Percentiles rank a stretch among this genome's conserved stretches.
These are phyloP conservation scores for Caenorhabditis macrosperma DNA, from an alignment of 2,888 invertebrate species.

Conservation along the genomic window DNA sequence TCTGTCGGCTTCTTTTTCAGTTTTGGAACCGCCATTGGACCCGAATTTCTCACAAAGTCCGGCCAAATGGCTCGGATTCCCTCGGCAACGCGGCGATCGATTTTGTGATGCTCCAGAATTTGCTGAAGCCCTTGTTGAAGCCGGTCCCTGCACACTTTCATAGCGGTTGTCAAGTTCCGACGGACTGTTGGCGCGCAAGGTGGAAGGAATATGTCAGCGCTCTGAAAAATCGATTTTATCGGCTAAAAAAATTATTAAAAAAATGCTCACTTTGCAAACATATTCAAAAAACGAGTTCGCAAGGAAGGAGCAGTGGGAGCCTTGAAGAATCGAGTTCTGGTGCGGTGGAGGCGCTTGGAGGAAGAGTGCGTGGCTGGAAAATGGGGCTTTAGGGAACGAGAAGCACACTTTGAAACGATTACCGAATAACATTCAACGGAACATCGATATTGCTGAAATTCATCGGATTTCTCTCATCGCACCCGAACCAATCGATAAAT, in stretches of 20 bases:
- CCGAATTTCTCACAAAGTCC: slow-evolving; percentile 58
- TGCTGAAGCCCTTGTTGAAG: slow-evolving; percentile 17
- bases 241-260: background rate
- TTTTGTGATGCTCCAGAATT: slow-evolving; percentile 62
- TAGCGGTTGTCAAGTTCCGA: slow-evolving; percentile 44
- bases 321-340: slow-evolving; percentile 33
- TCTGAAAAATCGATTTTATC: slow-evolving; percentile 2
- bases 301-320: slow-evolving; percentile 30
- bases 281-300: slow-evolving; percentile 64
- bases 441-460: slow-evolving; percentile 31
- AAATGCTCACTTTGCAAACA: slow-evolving; percentile 40
- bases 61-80: slow-evolving; percentile 58
- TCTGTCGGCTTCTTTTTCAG: background rate
- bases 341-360: slow-evolving; percentile 32
- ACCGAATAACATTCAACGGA: slow-evolving; percentile 43
- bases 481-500: slow-evolving; percentile 91
- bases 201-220: slow-evolving; percentile 30
- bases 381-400: no score
- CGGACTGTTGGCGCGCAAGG: slow-evolving; percentile 8
- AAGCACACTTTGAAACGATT: background rate
- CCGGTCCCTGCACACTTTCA: slow-evolving; percentile 34
- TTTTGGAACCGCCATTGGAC: background rate
- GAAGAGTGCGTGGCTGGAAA: slow-evolving; percentile 53
- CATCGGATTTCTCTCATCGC: slow-evolving; percentile 34
- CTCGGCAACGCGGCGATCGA: slow-evolving; percentile 64